Evolutionary conservation across 1,140 invertebrate genomes (phyloP).

Genomic region (Phymastichus coffea): DNA sequence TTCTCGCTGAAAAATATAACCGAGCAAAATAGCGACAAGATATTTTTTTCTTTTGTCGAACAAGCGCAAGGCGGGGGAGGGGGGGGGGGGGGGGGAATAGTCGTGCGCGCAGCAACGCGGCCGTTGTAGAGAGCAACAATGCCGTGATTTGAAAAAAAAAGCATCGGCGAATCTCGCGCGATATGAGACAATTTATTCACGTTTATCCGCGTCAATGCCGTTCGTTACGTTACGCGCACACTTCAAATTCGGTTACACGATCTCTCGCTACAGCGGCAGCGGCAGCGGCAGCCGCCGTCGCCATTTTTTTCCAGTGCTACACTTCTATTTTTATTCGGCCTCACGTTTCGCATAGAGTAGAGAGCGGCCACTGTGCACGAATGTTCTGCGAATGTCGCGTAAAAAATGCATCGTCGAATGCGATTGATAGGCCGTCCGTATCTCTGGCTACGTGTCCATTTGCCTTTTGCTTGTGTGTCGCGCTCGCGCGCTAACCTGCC

Average conservation of each 20-base stretch:
- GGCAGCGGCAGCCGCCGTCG: constrained; percentile 16
- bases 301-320: constrained; percentile 36
- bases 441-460: background rate
- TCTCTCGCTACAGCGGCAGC: constrained; percentile 5
- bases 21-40: too few species aligned
- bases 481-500: background rate
- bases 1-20: too few species aligned
- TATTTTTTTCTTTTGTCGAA: too few species aligned
- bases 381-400: constrained; percentile 34
- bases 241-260: constrained; percentile 26
- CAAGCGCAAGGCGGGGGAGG: too few species aligned
- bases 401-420: constrained; percentile 38
- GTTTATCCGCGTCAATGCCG: constrained; percentile 28
- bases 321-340: constrained; percentile 38
- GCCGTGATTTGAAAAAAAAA: background rate
- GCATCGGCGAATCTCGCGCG: constrained; percentile 6
- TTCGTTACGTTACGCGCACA: constrained; percentile 27
- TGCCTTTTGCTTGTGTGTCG: background rate
- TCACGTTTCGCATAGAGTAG: constrained; percentile 28
- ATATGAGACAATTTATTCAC: constrained; percentile 31
- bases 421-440: constrained; percentile 36
- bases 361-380: background rate
- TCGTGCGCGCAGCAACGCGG: too few species aligned
- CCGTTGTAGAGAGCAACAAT: background rate
- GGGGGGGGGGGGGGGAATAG: too few species aligned